Conservation (phyloP, 2,113 vertebrate species). For the Colinus virginianus region DNA sequence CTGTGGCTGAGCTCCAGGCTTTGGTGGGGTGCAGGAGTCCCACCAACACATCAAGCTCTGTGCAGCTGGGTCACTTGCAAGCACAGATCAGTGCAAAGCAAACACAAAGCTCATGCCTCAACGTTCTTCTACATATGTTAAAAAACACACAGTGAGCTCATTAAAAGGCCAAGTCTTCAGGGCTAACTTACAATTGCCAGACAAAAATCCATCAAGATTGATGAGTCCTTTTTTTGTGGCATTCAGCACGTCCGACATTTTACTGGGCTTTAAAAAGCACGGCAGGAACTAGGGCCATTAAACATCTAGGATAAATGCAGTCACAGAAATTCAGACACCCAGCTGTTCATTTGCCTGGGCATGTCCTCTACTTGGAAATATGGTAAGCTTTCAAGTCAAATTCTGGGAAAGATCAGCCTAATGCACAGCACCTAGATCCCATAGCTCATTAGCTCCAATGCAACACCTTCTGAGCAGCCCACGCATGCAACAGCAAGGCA, state of each 20-base stretch:
- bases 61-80: background rate
- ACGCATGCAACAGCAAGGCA: rapidly evolving
- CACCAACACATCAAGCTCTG: background rate
- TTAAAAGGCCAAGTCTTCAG: slow-evolving; percentile 39
- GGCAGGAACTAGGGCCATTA: background rate
- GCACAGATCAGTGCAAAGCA: slow-evolving; percentile 6
- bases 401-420: slow-evolving; percentile 54
- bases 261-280: slow-evolving; percentile 6
- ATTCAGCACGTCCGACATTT: background rate
- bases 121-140: background rate
- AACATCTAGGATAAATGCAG: slow-evolving; percentile 20
- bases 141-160: slow-evolving; percentile 18
- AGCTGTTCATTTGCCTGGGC: background rate
- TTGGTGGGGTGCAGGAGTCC: background rate
- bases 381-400: slow-evolving; percentile 14
- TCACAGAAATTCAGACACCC: slow-evolving; percentile 19
- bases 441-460: slow-evolving; percentile 23
- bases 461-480: background rate
- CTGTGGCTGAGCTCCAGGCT: rapidly evolving
- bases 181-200: slow-evolving; percentile 33
- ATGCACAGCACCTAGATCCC: background rate
- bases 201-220: slow-evolving; percentile 40
- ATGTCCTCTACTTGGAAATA: slow-evolving; percentile 11
- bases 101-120: slow-evolving; percentile 49
- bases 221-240: background rate